These are phyloP conservation scores for Tenthredo scrophulariae DNA, from an alignment of 2,888 invertebrate genomes.

Conservation along the genomic window DNA sequence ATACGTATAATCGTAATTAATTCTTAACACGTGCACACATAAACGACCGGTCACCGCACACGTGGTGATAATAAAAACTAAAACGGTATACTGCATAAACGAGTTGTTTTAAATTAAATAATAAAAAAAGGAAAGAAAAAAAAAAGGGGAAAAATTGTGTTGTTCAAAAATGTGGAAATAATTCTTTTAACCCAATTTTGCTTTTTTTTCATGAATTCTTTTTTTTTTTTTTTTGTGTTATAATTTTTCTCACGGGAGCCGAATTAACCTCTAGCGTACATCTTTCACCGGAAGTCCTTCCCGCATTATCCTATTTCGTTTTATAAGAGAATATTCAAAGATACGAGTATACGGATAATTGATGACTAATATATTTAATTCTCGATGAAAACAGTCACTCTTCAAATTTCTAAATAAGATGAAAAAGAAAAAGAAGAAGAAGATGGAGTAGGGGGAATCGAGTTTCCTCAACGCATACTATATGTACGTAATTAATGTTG, in stretches of 20 bases:
- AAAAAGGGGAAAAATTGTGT: neutral
- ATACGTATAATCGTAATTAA: neutral
- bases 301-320: neutral
- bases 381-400: neutral
- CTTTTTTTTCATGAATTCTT: neutral
- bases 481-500: neutral
- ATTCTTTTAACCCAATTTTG: neutral
- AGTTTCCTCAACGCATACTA: neutral
- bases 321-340: no score
- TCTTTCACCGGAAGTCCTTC: constrained; percentile 10
- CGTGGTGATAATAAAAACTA: constrained; percentile 7
- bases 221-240: neutral
- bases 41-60: neutral
- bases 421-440: neutral
- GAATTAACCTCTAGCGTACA: neutral
- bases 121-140: neutral
- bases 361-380: neutral
- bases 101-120: neutral
- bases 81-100: neutral
- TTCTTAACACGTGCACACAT: constrained; percentile 10
- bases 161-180: neutral
- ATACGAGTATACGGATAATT: neutral
- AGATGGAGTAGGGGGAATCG: neutral
- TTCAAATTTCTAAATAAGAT: neutral
- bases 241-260: neutral